Base-by-base conservation (phyloP, 2,888 invertebrate genomes). In the Argyresthia goedartella region DNA sequence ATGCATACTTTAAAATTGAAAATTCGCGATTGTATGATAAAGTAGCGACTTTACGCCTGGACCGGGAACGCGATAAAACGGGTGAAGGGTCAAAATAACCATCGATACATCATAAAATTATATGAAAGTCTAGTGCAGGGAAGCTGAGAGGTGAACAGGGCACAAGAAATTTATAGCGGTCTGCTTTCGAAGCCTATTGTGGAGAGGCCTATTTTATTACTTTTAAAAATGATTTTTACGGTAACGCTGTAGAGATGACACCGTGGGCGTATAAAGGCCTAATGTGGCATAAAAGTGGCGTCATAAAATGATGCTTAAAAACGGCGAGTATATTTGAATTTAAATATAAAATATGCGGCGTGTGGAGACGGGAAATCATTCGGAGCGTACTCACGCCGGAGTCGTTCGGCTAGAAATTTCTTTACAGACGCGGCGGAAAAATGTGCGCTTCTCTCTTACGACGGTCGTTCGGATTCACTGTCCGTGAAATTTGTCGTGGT, bases 61-160 rank as follows among this genome's bases (percentile, higher is more conserved):
- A 66, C 69, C 66, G 65, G 66, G 67, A 69, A 64, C 64, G 71
- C 76, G 72, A 81, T 81, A 85, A 81, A 81, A 77, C 71, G 76
- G 77, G 76, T 74, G 81, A 80, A 79, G 84, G 84, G 84, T 84
- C 85, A 84, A 71, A 78, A 74, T 71, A 76, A 71, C 69, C 75
- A 68, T 59, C 80, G 69, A 84, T 85, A 85, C 76, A 86, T 86
- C 85, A 84, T 82, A 81, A 84, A 84, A 82, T 85, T 84, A 86
- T 81, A 84, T 85, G 77, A 86, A 85, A 85, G 84, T 84, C 86
- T 81, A 84, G 80, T 75, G 77, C 77, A 77, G 81, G 72, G 76
- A 72, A 76, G 76, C 78, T 75, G 78, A 72, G 76, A 81, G 81
- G 80, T 78, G 82, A 80, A 73, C 73, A 71, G 72, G 73, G 70